phyloP scores from a whole-genome alignment of 2,888 invertebrate genomes.

The Labia minor region DNA sequence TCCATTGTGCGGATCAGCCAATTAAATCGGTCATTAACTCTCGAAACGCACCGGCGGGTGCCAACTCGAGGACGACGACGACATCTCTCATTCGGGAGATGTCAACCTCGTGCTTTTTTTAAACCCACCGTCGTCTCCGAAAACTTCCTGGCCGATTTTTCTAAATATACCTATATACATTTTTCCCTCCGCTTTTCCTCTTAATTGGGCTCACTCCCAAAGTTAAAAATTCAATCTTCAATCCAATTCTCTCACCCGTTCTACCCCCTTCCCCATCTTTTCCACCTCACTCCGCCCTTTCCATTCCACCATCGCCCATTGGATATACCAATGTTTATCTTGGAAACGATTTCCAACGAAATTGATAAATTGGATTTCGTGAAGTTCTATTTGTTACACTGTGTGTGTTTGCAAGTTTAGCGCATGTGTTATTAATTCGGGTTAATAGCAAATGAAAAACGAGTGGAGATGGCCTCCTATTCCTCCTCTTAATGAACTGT shows the following conservation, averaged over 20 bases:
- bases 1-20: conserved; percentile 13
- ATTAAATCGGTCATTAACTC: conserved; percentile 8
- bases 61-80: background rate
- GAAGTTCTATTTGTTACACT: background rate
- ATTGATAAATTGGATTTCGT: conserved; percentile 5
- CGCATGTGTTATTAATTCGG: conserved; percentile 8
- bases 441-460: conserved; percentile 1
- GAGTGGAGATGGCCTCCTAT: background rate
- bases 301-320: background rate
- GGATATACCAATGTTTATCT: background rate
- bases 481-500: conserved; percentile 4
- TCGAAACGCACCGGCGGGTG: background rate
- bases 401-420: conserved; percentile 1
- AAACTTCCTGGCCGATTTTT: background rate
- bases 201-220: background rate
- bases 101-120: background rate
- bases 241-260: no score
- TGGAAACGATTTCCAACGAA: background rate
- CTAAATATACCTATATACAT: background rate
- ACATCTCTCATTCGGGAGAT: background rate
- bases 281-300: no score
- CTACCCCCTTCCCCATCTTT: no score
- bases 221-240: background rate
- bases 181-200: no score
- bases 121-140: background rate